These are phyloP conservation scores for Polypterus bichir DNA, from an alignment of 2,113 vertebrate genomes.

Conservation along the genomic window DNA sequence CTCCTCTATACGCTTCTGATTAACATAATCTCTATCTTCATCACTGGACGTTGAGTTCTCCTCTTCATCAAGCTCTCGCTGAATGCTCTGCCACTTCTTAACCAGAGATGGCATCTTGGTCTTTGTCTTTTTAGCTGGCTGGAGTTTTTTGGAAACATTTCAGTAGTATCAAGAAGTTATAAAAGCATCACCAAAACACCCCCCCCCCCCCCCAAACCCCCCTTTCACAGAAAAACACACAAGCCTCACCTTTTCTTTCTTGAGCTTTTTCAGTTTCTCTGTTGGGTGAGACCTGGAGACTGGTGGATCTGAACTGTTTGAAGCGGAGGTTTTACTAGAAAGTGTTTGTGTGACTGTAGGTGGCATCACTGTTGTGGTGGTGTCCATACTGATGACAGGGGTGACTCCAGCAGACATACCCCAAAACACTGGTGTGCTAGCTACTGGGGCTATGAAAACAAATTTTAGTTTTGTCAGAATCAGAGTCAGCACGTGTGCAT, in stretches of 20 bases:
- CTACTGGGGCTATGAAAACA: constrained; percentile 32
- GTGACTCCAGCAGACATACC: constrained; percentile 40
- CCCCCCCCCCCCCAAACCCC: no score
- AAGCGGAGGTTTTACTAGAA: constrained; percentile 37
- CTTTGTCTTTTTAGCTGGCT: constrained; percentile 74
- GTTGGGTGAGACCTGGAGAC: constrained; percentile 40
- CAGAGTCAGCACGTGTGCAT: no score
- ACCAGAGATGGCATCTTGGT: constrained; percentile 94
- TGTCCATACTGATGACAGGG: constrained; percentile 55
- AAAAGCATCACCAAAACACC: fast-evolving
- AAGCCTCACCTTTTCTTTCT: constrained; percentile 76
- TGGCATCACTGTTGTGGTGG: constrained; percentile 32
- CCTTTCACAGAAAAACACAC: background rate
- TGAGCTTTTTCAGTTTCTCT: constrained; percentile 74
- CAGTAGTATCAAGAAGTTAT: background rate
- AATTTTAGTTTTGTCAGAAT: no score
- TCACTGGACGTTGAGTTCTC: constrained; percentile 91
- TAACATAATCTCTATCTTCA: constrained; percentile 70
- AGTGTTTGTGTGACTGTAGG: constrained; percentile 40
- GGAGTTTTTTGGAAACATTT: constrained; percentile 9
- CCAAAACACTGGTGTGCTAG: constrained; percentile 53
- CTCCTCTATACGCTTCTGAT: constrained; percentile 80
- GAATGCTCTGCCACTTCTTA: constrained; percentile 97
- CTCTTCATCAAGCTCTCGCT: constrained; percentile 90
- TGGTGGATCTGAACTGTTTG: constrained; percentile 27